These are phyloP conservation scores for Clitarchus hookeri DNA, from an alignment of 2,888 invertebrate genomes.

Conservation along the genomic window DNA sequence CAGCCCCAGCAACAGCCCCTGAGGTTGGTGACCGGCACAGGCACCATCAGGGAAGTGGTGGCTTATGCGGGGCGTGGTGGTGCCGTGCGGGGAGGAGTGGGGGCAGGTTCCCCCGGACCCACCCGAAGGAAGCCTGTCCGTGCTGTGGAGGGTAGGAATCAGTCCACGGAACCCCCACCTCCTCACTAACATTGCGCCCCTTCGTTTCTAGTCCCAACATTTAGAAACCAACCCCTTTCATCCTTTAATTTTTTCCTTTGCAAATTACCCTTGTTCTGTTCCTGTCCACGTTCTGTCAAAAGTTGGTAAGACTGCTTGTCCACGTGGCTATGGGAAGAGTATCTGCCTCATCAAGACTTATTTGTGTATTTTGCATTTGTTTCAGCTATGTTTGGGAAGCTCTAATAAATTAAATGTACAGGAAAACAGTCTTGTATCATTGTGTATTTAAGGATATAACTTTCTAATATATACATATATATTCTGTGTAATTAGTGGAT, in stretches of 20 bases:
- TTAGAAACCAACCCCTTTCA: conserved; percentile 38
- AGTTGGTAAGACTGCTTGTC: conserved; percentile 41
- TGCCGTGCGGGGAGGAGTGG: conserved; percentile 52
- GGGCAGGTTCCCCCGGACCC: conserved; percentile 52
- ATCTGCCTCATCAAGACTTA: conserved; percentile 26
- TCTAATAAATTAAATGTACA: conserved; percentile 34
- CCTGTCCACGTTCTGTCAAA: conserved; percentile 33
- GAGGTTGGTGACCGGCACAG: conserved; percentile 44
- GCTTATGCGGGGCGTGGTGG: conserved; percentile 39
- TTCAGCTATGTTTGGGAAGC: conserved; percentile 16
- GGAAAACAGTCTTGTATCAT: conserved; percentile 36
- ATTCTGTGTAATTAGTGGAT: conserved; percentile 33
- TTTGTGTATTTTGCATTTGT: conserved; percentile 27
- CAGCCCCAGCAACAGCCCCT: conserved; percentile 31
- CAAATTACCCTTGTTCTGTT: conserved; percentile 36
- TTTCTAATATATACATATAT: conserved; percentile 37
- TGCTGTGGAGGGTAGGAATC: conserved; percentile 56
- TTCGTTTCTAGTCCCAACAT: conserved; percentile 42
- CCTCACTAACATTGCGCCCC: conserved; percentile 55
- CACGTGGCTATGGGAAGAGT: conserved; percentile 22
- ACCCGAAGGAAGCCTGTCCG: conserved; percentile 57
- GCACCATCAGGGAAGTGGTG: conserved; percentile 46
- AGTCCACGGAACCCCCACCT: conserved; percentile 57
- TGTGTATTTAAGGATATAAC: conserved; percentile 38
- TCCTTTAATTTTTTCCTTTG: conserved; percentile 35